These are phyloP conservation scores for Grammomys dolichurus DNA, from an alignment of 2,113 vertebrate species.

Conservation along the genomic window DNA sequence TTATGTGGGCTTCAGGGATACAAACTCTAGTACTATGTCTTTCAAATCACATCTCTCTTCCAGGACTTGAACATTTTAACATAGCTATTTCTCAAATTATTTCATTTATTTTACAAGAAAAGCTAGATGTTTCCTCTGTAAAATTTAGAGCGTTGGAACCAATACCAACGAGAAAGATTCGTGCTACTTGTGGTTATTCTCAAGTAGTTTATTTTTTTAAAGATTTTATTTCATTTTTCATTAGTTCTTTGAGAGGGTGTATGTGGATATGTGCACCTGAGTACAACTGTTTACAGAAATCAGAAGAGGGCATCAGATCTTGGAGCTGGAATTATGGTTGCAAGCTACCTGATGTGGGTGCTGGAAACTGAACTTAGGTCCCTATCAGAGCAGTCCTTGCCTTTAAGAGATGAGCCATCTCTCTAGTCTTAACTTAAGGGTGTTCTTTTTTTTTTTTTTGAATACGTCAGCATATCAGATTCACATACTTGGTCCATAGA, in stretches of 20 bases:
- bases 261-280: neutral
- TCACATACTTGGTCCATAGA: constrained; percentile 17
- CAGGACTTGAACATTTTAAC: neutral
- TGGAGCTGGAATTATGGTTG: neutral
- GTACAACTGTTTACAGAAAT: neutral
- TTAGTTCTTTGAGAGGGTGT: neutral
- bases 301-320: too few relatives aligned
- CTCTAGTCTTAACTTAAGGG: neutral
- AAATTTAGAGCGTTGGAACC: neutral
- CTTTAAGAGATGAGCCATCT: neutral
- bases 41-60: neutral
- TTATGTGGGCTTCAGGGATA: neutral
- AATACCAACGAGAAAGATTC: neutral
- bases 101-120: neutral
- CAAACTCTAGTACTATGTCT: neutral
- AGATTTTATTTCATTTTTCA: neutral
- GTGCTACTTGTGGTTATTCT: neutral
- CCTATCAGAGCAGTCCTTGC: neutral
- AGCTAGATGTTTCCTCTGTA: neutral
- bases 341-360: neutral
- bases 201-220: neutral
- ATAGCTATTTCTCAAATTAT: neutral
- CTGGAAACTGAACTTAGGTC: neutral
- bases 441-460: constrained; percentile 49
- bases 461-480: neutral